Evolutionary conservation across 2,888 invertebrate genomes (phyloP).

Genomic region (Hirtodrosophila confusa): DNA sequence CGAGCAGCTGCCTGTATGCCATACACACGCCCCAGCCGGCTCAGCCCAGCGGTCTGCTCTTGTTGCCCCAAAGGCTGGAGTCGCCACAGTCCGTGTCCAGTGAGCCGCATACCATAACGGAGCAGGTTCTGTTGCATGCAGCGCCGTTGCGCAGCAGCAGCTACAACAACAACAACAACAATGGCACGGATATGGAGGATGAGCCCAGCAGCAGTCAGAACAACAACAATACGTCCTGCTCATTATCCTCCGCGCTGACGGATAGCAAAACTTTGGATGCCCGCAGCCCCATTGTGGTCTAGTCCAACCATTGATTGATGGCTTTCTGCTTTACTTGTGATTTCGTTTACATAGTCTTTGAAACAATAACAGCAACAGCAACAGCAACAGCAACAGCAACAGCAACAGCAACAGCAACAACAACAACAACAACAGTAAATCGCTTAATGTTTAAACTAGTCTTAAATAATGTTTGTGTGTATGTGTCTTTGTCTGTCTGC

Average conservation of each 20-base stretch:
- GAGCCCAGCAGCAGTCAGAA: conserved; percentile 53
- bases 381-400: conserved; percentile 23
- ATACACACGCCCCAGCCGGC: conserved; percentile 75
- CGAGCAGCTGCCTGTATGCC: conserved; percentile 75
- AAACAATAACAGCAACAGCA: conserved; percentile 17
- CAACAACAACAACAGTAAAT: conserved; percentile 47
- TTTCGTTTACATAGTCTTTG: conserved; percentile 52
- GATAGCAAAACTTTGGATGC: conserved; percentile 83
- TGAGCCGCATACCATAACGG: conserved; percentile 70
- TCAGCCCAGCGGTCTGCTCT: conserved; percentile 23
- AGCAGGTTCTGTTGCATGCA: conserved; percentile 73
- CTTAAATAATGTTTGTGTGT: conserved; percentile 73
- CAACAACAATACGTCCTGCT: conserved; percentile 82
- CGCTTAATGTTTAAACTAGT: conserved; percentile 71
- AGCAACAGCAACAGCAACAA: conserved; percentile 34
- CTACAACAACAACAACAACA: conserved; percentile 15
- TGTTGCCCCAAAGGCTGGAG: conserved; percentile 37
- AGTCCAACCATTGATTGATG: conserved; percentile 12
- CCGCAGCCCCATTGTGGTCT: conserved; percentile 83
- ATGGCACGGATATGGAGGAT: conserved; percentile 33
- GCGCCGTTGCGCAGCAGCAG: conserved; percentile 39
- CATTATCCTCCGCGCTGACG: conserved; percentile 81
- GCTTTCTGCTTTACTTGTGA: conserved; percentile 61
- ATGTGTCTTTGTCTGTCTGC: conserved; percentile 43
- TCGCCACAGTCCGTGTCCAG: conserved; percentile 48